Evolutionary conservation across 2,888 invertebrate species (phyloP), one percentile per base, ranked within the genome.

Genomic region (Esperia sulphurella): DNA sequence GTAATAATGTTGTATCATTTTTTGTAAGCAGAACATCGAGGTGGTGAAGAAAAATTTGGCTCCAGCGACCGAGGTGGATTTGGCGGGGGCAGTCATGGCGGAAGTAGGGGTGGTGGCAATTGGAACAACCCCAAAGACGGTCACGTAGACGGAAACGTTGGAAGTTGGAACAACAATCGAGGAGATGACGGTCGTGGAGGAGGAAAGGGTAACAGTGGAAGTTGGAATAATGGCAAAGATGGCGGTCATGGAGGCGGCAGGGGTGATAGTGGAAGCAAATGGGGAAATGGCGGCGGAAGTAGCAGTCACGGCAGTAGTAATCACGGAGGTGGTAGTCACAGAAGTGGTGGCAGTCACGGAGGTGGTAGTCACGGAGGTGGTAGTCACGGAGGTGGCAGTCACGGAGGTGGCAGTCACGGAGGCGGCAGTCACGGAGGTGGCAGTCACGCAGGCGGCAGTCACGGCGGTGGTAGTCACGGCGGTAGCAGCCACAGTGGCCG

Each of bases 281-380:
- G 58, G 1, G 54, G 56, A 4, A 61, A 63, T 12, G 48, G 50
- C 2, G 52, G 55, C n/a, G n/a, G n/a, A 3, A 50, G 55, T 3
- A 54, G 63, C 5, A 56, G 62, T 35, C 1, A 61, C 13, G 65
- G 69, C 41, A 43, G 59, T 42, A 54, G 76, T 52, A 47, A 69
- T n/a, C n/a, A n/a, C 0, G 60, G 62, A 0, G 49, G 59, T 8
- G 55, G 63, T 5, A 62, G 72, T 5, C 57, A 66, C 4, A 61
- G 70, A 51, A 42, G 53, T 1, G 49, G 51, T 2, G 53, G 54
- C n/a, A n/a, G n/a, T n/a, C 3, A n/a, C 35, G 35, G 35, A 2
- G n/a, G 35, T 6, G 35, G 35, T n/a, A 21, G 21, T 5, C 2
- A 5, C 21, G 2, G 21, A 5, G 21, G 21, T 21, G 21, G 21